These are phyloP conservation scores for Ceyx erithaca DNA, from an alignment of 2,797 vertebrate species.

Conservation along the genomic window DNA sequence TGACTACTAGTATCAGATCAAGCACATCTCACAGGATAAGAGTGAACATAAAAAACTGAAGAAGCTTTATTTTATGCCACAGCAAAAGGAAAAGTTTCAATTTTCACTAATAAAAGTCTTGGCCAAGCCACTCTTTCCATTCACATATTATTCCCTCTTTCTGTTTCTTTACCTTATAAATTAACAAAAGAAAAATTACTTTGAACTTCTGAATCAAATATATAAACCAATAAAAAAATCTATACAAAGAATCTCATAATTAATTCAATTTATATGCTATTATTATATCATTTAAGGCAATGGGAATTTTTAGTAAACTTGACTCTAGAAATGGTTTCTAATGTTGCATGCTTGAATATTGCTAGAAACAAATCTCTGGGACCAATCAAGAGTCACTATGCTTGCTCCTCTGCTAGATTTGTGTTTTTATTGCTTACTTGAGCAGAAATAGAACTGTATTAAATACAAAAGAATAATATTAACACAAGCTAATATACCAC, in stretches of 20 bases:
- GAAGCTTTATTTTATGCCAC: not conserved
- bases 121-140: not conserved
- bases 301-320: constrained; percentile 31
- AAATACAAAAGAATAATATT: constrained; percentile 48
- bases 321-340: constrained; percentile 45
- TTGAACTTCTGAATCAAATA: not conserved
- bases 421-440: constrained; percentile 65
- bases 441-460: constrained; percentile 57
- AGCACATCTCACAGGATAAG: not conserved
- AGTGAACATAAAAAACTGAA: not conserved
- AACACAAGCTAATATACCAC: constrained; percentile 31
- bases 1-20: not conserved
- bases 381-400: constrained; percentile 48
- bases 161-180: not conserved
- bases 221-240: not conserved
- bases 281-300: constrained; percentile 22
- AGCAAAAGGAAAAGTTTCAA: not conserved
- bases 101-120: not conserved
- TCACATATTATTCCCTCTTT: not conserved
- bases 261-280: not conserved
- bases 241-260: not conserved
- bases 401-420: constrained; percentile 66
- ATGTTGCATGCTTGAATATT: constrained; percentile 36
- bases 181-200: not conserved
- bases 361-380: constrained; percentile 45